These are phyloP conservation scores for Pelecanoides urinatrix DNA, from an alignment of 2,113 vertebrate species.

Conservation along the genomic window DNA sequence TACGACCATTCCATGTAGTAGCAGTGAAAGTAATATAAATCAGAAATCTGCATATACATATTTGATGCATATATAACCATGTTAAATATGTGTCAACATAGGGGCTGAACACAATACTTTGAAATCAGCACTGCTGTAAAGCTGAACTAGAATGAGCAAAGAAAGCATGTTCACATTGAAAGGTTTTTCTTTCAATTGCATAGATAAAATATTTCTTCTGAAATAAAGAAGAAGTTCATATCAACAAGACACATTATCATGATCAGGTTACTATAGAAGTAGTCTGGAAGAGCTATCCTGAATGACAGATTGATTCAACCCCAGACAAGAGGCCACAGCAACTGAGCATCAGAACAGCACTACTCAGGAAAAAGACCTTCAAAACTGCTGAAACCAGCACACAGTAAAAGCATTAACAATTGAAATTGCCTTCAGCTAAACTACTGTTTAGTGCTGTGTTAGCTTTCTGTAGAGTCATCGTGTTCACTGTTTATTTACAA, in stretches of 20 bases:
- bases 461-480: not conserved
- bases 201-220: not conserved
- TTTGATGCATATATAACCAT: not conserved
- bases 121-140: not conserved
- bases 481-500: slow-evolving; percentile 40
- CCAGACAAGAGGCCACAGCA: not conserved
- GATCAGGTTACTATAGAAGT: not conserved
- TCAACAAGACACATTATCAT: not conserved
- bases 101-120: not conserved
- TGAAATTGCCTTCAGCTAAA: slow-evolving; percentile 38
- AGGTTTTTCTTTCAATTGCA: not conserved
- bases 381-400: slow-evolving; percentile 47
- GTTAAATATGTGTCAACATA: not conserved
- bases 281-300: not conserved
- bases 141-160: not conserved
- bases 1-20: not conserved
- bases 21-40: not conserved
- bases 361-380: slow-evolving; percentile 25
- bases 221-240: not conserved
- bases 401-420: slow-evolving; percentile 13
- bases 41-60: not conserved
- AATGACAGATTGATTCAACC: not conserved
- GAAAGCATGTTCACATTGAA: not conserved
- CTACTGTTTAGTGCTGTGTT: slow-evolving; percentile 26
- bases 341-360: not conserved